Percentiles rank a stretch among this genome's conserved stretches.
Evolutionary conservation across 2,113 vertebrate species (phyloP).

Genomic region (Suricata suricatta): DNA sequence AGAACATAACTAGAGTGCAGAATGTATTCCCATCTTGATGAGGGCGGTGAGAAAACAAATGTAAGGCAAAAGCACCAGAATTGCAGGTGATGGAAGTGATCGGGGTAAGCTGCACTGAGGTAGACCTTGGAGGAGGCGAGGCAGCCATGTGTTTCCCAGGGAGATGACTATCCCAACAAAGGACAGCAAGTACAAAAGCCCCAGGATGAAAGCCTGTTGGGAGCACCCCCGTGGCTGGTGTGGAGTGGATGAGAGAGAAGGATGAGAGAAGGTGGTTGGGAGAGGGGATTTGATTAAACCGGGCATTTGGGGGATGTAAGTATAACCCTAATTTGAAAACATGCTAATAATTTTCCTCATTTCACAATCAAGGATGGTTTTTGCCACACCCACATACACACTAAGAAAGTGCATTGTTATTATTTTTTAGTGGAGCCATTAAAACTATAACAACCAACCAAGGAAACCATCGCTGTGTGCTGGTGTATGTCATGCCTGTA

Average conservation of each 20-base stretch:
- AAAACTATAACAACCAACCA: no score
- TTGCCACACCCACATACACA: background rate
- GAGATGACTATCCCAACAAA: background rate
- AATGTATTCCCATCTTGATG: rapidly evolving
- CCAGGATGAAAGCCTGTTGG: background rate
- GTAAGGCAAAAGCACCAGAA: background rate
- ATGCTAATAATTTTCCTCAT: background rate
- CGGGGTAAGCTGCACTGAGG: background rate
- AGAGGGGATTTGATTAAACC: background rate
- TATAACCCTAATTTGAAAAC: background rate
- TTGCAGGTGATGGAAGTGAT: background rate
- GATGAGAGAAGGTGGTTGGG: background rate
- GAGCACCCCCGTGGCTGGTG: no score
- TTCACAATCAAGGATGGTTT: background rate
- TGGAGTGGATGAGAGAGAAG: background rate
- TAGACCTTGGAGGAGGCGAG: background rate
- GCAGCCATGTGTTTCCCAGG: background rate
- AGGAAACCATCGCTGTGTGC: background rate
- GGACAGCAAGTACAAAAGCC: background rate
- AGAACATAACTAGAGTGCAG: background rate
- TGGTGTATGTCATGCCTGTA: rapidly evolving
- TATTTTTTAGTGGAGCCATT: background rate
- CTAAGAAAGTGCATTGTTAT: background rate
- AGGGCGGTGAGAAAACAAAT: background rate
- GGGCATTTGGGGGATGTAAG: background rate